phyloP scores from a whole-genome alignment of 2,113 vertebrate genomes.

The Hypocryptadius cinnamomeus region DNA sequence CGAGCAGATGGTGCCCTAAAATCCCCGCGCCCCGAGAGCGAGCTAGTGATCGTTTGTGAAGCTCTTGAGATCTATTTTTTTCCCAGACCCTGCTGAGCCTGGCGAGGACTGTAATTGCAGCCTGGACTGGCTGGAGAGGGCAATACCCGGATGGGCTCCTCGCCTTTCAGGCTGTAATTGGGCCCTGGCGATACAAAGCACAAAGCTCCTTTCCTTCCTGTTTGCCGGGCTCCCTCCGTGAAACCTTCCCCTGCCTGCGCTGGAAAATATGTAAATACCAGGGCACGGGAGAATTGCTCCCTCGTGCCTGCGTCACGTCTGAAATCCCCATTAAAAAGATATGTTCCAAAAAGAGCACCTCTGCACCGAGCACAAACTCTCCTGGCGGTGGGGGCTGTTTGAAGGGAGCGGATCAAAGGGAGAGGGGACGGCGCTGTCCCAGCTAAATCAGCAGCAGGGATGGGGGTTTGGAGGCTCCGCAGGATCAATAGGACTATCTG shows the following conservation, averaged over 20 bases:
- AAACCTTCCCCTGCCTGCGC: conserved; percentile 35
- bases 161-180: conserved; percentile 44
- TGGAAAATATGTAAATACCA: conserved; percentile 56
- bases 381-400: conserved; percentile 8
- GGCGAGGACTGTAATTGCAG: neutral
- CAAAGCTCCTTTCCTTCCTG: conserved; percentile 38
- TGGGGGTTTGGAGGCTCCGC: neutral
- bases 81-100: conserved; percentile 11
- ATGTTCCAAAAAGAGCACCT: conserved; percentile 56
- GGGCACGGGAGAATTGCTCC: conserved; percentile 52
- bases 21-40: neutral
- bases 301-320: conserved; percentile 16
- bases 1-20: conserved; percentile 44
- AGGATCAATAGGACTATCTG: conserved; percentile 37
- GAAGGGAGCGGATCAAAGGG: conserved; percentile 46
- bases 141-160: conserved; percentile 45
- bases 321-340: conserved; percentile 61
- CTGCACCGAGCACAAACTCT: conserved; percentile 28
- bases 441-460: conserved; percentile 35
- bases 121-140: conserved; percentile 44
- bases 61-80: conserved; percentile 5
- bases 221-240: neutral
- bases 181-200: conserved; percentile 38
- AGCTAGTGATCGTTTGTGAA: neutral
- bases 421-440: conserved; percentile 7